Conservation (phyloP, 1,140 invertebrate species). For the Zelostemma sp. region DNA sequence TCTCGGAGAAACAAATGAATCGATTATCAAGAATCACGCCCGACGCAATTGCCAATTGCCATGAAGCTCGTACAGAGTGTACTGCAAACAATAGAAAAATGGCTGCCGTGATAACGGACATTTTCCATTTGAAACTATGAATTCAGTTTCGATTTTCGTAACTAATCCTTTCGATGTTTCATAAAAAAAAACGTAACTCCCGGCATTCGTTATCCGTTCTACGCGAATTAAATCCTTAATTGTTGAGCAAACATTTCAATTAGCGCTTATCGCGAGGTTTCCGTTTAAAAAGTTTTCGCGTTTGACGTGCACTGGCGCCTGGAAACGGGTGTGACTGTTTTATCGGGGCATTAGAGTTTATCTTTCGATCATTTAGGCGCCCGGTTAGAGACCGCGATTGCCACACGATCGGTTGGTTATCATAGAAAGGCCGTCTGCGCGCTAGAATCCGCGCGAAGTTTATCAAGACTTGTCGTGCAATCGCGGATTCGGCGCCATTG, state of each 20-base stretch:
- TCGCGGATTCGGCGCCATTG: not conserved
- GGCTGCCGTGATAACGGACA: no score
- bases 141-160: no score
- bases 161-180: no score
- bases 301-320: conserved; percentile 8
- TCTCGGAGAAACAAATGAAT: conserved; percentile 2
- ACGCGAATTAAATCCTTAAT: no score
- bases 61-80: no score
- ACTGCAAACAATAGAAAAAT: no score
- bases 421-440: not conserved
- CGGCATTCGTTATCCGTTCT: no score
- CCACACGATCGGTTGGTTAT: not conserved
- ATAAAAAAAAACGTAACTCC: no score
- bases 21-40: conserved; percentile 6
- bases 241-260: no score
- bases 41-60: not conserved
- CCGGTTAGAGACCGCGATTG: not conserved
- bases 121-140: no score
- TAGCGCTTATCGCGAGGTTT: not conserved
- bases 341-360: not conserved
- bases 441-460: not conserved
- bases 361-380: conserved; percentile 13
- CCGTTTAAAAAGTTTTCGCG: not conserved
- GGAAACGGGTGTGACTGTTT: not conserved
- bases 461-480: not conserved